Evolutionary conservation across 2,113 vertebrate species (phyloP).

Genomic region (Xyliphius kryptos): DNA sequence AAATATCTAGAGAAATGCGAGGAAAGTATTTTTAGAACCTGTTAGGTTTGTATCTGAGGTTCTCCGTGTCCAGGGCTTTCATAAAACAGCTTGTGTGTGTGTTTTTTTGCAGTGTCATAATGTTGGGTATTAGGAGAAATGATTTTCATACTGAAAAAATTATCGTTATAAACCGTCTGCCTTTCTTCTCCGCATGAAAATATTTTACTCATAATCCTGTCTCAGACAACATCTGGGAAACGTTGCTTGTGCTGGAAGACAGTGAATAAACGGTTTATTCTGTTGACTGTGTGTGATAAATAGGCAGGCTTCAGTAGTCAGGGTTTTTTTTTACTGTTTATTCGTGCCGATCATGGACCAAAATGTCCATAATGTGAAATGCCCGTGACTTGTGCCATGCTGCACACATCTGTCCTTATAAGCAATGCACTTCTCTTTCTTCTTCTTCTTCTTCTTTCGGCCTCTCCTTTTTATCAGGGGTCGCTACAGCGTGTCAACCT

Average conservation of each 20-base stretch:
- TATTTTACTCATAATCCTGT: not conserved
- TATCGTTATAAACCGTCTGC: not conserved
- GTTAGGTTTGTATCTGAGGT: not conserved
- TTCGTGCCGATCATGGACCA: not conserved
- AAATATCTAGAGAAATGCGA: slow-evolving; percentile 2
- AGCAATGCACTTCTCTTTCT: slow-evolving; percentile 35
- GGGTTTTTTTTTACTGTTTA: slow-evolving; percentile 2
- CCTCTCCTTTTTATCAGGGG: too few species aligned
- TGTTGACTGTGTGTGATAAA: not conserved
- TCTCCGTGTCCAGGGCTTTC: not conserved
- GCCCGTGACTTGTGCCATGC: not conserved
- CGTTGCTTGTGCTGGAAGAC: not conserved
- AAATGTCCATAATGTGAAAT: not conserved
- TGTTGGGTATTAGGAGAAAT: slow-evolving; percentile 1
- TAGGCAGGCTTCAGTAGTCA: not conserved
- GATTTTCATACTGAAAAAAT: not conserved
- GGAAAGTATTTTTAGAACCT: not conserved
- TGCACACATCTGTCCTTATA: slow-evolving; percentile 7
- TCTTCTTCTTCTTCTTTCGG: too few species aligned
- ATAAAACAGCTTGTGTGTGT: not conserved
- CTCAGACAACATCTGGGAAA: slow-evolving; percentile 11
- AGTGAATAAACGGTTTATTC: not conserved
- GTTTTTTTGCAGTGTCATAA: not conserved
- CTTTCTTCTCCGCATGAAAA: not conserved
- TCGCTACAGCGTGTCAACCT: too few species aligned